Evolutionary conservation across 92 coral and sea anemone species (phyloP).

Genomic region (Phenganax marumi): DNA sequence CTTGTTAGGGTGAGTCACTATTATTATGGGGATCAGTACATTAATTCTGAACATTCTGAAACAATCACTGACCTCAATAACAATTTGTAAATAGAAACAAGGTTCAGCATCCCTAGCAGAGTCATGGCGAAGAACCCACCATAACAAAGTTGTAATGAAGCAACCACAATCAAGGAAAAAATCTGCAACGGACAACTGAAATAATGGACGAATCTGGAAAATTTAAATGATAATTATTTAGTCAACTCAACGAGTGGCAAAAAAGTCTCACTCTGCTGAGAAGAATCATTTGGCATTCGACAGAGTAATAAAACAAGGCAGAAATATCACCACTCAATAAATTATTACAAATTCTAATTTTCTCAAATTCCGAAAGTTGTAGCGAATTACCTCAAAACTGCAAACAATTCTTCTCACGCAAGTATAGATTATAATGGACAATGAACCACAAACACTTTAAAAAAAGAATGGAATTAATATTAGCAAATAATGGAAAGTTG

Average conservation of each 20-base stretch:
- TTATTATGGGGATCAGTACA: no score
- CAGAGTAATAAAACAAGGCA: no score
- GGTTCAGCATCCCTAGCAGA: not conserved
- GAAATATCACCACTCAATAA: no score
- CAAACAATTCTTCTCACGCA: slow-evolving; percentile 59
- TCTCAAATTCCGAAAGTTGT: not conserved
- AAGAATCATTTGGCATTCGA: no score
- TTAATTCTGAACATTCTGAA: no score
- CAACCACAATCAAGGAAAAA: slow-evolving; percentile 66
- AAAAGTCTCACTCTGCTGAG: no score
- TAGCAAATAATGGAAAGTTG: not conserved
- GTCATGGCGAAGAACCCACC: slow-evolving; percentile 48
- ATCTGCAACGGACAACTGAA: slow-evolving; percentile 84
- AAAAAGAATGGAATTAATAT: not conserved
- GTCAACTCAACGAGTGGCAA: no score
- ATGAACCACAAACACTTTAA: slow-evolving; percentile 73
- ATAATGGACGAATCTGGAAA: slow-evolving; percentile 75
- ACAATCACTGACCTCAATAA: slow-evolving; percentile 68
- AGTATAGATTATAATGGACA: slow-evolving; percentile 69
- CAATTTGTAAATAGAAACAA: slow-evolving; percentile 71
- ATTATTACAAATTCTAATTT: not conserved
- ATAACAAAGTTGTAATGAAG: slow-evolving; percentile 65
- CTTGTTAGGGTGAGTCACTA: not conserved
- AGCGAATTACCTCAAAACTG: slow-evolving; percentile 65
- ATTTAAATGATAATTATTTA: not conserved